Evolutionary conservation across 2,888 invertebrate species (phyloP), one percentile per base, ranked within the genome.

Genomic region (Pherbina coryleti): DNA sequence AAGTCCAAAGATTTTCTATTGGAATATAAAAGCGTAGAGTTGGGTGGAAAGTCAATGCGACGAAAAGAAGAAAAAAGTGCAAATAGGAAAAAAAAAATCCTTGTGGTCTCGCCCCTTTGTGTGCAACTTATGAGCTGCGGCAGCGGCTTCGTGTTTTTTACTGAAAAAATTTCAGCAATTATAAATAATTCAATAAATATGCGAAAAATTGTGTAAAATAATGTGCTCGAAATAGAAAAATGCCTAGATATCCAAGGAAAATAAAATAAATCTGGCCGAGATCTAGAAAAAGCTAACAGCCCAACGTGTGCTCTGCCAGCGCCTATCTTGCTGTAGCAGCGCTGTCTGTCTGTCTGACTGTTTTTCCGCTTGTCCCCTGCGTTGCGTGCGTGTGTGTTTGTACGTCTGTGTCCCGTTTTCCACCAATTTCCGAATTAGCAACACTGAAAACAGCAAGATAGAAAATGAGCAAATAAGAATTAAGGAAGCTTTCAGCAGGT

Each of bases 41-140:
- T 37, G 34, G 53, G 28, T 37, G 64, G 14, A 51, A 22, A 69
- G 3, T 57, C 19, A 19, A 31, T 22, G 51, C 49, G 31, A n/a
- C 25, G 25, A 57, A 72, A 53, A 31, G 19, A 28, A 53, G 25
- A 53, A 25, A 72, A 66, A 49, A 49, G 28, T 66, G 19, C 31
- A 75, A 49, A 64, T 11, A 64, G 57, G 34, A 69, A 37, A 69
- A 37, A 31, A 66, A 62, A 73, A 73, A 62, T 49, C 62, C 51
- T 44, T 62, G 28, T 49, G 73, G 73, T 73, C 73, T 73, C 73
- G 73, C 73, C 73, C 62, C 49, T 73, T 71, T 71, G 22, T n/a
- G 64, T 28, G 67, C 67, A 44, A 25, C 25, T 49, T 14, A 19
- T n/a, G 7, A 19, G n/a, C 49, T 28, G 60, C 60, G 60, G 22